Conservation (phyloP, 2,888 invertebrate genomes). For the Hydrotaea cyrtoneurina region DNA sequence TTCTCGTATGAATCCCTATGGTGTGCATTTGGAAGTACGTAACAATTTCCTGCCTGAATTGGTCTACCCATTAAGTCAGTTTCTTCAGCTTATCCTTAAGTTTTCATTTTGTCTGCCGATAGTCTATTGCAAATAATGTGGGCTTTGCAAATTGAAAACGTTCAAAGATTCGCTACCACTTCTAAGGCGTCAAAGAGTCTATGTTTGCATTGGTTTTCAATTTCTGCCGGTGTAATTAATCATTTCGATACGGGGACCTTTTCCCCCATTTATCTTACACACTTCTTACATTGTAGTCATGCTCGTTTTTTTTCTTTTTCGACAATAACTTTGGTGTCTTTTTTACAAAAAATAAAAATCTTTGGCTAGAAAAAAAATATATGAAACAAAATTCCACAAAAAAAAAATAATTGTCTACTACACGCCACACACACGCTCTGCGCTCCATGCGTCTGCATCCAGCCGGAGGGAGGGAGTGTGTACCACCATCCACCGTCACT, state of each 20-base stretch:
- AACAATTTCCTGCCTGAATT: no score
- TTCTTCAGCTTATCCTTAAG: no score
- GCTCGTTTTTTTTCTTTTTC: background rate
- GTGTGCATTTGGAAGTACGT: no score
- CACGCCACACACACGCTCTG: background rate
- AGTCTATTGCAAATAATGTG: no score
- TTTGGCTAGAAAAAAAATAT: background rate
- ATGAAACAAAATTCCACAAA: background rate
- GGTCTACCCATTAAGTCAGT: no score
- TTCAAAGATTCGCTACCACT: background rate
- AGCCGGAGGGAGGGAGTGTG: background rate
- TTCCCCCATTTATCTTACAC: constrained; percentile 39
- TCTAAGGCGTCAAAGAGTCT: background rate
- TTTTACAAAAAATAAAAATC: no score
- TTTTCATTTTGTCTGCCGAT: no score
- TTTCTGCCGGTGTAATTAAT: background rate
- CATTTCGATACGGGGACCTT: no score
- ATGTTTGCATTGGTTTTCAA: background rate
- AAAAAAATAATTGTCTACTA: background rate
- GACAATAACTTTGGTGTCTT: no score
- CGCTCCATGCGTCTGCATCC: background rate
- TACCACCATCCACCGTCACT: background rate
- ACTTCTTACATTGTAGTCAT: constrained; percentile 3
- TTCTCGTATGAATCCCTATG: no score
- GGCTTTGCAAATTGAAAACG: no score